phyloP scores from a whole-genome alignment of 2,888 invertebrate species.

The Mesochorus sp. region DNA sequence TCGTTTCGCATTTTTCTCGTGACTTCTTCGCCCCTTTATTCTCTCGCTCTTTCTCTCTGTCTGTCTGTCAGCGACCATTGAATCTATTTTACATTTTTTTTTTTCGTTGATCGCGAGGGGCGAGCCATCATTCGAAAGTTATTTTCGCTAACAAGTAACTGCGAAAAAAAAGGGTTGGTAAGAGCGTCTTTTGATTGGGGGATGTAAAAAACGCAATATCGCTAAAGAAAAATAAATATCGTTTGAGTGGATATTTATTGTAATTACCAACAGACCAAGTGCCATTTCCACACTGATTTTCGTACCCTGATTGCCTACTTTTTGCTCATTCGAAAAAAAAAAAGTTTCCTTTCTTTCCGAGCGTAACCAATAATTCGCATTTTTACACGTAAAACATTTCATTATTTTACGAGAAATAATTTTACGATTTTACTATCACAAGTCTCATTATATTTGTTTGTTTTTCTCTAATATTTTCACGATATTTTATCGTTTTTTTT shows the following conservation, averaged over 20 bases:
- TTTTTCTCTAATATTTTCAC: no score
- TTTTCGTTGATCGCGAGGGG: background rate
- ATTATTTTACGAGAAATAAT: background rate
- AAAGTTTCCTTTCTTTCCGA: background rate
- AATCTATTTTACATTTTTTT: conserved; percentile 1
- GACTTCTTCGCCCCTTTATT: conserved; percentile 51
- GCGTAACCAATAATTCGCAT: background rate
- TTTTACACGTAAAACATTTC: background rate
- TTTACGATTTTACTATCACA: background rate
- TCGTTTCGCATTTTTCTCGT: conserved; percentile 17
- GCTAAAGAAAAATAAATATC: background rate
- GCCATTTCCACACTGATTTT: background rate
- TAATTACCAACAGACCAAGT: background rate
- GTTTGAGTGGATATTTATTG: conserved; percentile 6
- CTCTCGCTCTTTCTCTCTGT: no score
- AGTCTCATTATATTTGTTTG: no score
- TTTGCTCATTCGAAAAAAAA: background rate
- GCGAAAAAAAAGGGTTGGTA: background rate
- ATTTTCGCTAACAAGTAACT: conserved; percentile 37
- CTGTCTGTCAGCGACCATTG: no score
- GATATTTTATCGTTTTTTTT: background rate
- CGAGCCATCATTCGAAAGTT: conserved; percentile 3
- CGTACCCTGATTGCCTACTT: background rate
- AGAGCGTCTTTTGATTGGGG: background rate
- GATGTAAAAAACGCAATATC: background rate